These are phyloP conservation scores for Leuctra nigra DNA, from an alignment of 2,888 invertebrate genomes.

Conservation along the genomic window DNA sequence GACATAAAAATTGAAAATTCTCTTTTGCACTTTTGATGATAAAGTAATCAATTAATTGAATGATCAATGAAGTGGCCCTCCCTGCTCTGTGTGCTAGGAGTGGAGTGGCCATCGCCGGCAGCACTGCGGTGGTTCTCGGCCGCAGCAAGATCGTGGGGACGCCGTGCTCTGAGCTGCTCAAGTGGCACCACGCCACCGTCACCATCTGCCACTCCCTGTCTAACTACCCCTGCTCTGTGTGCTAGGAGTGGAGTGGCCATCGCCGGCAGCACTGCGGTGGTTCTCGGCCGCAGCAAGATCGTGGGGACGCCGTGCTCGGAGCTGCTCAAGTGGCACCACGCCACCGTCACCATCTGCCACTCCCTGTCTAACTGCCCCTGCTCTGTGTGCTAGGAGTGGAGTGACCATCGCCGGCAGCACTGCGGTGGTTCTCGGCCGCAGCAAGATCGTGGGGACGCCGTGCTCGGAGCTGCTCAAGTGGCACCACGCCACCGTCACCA, in stretches of 20 bases:
- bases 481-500: conserved; percentile 94
- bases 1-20: no score
- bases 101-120: conserved; percentile 70
- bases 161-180: conserved; percentile 87
- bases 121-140: conserved; percentile 88
- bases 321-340: conserved; percentile 92
- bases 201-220: conserved; percentile 98
- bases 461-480: conserved; percentile 90
- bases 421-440: conserved; percentile 92
- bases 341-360: conserved; percentile 96
- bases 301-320: conserved; percentile 95
- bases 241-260: conserved; percentile 68
- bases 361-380: no score
- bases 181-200: conserved; percentile 96
- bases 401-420: conserved; percentile 69
- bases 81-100: no score
- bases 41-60: no score
- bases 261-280: conserved; percentile 81
- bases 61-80: no score
- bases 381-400: conserved; percentile 54
- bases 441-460: conserved; percentile 97
- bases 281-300: conserved; percentile 94
- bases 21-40: no score
- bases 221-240: no score
- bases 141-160: conserved; percentile 97